Evolutionary conservation across 92 coral and sea anemone species (phyloP).

Genomic region (Heliopora coerulea): DNA sequence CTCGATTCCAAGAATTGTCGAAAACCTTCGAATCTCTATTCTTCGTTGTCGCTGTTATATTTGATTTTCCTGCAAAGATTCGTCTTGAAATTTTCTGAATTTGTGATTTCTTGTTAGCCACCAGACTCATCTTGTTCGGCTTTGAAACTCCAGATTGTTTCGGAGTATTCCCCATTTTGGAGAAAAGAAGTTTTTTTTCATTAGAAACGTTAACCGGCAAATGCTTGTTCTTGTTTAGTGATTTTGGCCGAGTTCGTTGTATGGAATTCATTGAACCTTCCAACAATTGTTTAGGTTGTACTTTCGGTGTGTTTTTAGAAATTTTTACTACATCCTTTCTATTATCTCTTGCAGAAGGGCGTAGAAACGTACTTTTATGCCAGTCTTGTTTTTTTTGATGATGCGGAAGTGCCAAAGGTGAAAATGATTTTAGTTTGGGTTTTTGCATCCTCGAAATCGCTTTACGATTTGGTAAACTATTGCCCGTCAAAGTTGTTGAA

Average conservation of each 20-base stretch:
- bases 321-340: background rate
- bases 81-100: background rate
- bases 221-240: background rate
- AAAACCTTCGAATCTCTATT: background rate
- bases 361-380: background rate
- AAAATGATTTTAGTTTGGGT: background rate
- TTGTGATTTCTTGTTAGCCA: background rate
- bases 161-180: too few species aligned
- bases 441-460: background rate
- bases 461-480: background rate
- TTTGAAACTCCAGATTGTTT: constrained; percentile 10
- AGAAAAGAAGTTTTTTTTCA: constrained; percentile 1
- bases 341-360: background rate
- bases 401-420: background rate
- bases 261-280: background rate
- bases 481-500: background rate
- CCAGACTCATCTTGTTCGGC: background rate
- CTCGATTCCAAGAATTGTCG: background rate
- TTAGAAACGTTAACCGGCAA: background rate
- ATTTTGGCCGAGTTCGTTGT: background rate
- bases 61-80: background rate
- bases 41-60: background rate
- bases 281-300: background rate
- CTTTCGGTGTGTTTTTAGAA: background rate
- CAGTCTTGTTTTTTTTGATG: background rate